Conservation (phyloP, 2,797 vertebrate species). For the Chanos chanos region DNA sequence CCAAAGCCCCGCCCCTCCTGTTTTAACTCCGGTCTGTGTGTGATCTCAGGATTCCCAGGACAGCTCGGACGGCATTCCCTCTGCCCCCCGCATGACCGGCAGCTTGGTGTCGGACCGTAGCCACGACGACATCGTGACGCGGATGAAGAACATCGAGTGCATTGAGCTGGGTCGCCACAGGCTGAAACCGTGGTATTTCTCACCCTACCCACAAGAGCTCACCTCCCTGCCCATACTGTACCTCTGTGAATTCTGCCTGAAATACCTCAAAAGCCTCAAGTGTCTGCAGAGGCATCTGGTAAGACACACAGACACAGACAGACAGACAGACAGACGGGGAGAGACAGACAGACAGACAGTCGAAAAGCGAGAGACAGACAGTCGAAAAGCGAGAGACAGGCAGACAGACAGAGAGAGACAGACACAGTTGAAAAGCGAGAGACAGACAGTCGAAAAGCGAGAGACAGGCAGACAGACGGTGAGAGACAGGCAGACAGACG, state of each 20-base stretch:
- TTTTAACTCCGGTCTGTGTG: not conserved
- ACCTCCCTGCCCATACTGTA: constrained; percentile 91
- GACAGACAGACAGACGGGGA: too few relatives aligned
- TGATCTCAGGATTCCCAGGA: constrained; percentile 85
- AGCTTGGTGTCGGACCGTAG: constrained; percentile 94
- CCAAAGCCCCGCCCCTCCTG: not conserved
- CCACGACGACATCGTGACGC: constrained; percentile 93
- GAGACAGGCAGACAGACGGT: too few relatives aligned
- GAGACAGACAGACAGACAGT: too few relatives aligned
- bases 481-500: too few relatives aligned
- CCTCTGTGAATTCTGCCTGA: constrained; percentile 98
- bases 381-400: too few relatives aligned
- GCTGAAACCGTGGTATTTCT: constrained; percentile 98
- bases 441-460: too few relatives aligned
- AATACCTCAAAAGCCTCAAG: constrained; percentile 95
- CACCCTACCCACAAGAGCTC: constrained; percentile 92
- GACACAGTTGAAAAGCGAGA: too few relatives aligned
- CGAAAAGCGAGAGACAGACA: constrained; percentile 98
- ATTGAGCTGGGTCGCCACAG: constrained; percentile 93
- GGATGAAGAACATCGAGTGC: constrained; percentile 98
- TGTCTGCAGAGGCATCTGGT: constrained; percentile 96
- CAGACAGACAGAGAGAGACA: too few relatives aligned
- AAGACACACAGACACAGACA: too few relatives aligned
- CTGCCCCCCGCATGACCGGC: constrained; percentile 91
- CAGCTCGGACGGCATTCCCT: constrained; percentile 89